These are phyloP conservation scores for Tenualosa thibaudeaui DNA, from an alignment of 2,797 vertebrate species.

Conservation along the genomic window DNA sequence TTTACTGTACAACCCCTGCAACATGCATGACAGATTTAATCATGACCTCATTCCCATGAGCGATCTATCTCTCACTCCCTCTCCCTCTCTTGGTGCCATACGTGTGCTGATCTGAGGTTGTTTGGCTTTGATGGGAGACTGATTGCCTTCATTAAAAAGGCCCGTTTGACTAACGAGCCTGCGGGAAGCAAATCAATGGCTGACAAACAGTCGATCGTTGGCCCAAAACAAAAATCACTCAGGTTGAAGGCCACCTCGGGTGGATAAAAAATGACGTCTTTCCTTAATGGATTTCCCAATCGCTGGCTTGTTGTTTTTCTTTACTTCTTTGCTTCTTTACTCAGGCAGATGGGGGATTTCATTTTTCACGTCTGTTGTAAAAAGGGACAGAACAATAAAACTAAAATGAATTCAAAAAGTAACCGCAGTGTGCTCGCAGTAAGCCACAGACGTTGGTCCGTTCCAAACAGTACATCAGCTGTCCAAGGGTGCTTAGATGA, in stretches of 20 bases:
- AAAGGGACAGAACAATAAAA: conserved; percentile 8
- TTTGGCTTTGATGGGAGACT: conserved; percentile 12
- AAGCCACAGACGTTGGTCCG: not conserved
- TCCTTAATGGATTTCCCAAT: not conserved
- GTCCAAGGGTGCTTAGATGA: conserved; percentile 16
- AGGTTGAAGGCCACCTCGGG: not conserved
- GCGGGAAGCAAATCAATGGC: not conserved
- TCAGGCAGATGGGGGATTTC: not conserved
- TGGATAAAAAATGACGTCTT: not conserved
- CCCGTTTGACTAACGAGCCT: not conserved
- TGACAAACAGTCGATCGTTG: conserved; percentile 6
- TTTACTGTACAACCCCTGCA: not conserved
- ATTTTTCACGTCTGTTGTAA: conserved; percentile 7
- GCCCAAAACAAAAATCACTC: conserved; percentile 13
- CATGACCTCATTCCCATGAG: not conserved
- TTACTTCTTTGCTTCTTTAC: not conserved
- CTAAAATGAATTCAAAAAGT: not conserved
- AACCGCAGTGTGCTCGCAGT: not conserved
- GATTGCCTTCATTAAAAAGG: conserved; percentile 6
- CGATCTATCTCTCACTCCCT: not conserved
- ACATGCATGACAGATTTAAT: not conserved
- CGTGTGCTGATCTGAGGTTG: not conserved
- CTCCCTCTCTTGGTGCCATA: not conserved
- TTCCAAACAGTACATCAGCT: conserved; percentile 23
- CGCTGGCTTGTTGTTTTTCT: not conserved